These are phyloP conservation scores for Troides oblongomaculatus DNA, from an alignment of 2,888 invertebrate species.

Conservation along the genomic window DNA sequence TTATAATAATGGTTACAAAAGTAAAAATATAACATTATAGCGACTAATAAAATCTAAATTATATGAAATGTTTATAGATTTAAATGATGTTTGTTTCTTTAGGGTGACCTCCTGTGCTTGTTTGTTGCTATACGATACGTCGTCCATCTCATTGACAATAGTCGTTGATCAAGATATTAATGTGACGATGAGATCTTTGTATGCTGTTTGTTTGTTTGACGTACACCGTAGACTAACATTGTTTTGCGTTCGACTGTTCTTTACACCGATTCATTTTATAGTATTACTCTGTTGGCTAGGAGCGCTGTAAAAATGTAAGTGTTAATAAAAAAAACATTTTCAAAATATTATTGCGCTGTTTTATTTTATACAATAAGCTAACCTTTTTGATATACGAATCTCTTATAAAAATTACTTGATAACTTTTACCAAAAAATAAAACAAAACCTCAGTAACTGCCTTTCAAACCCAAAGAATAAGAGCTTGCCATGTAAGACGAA, in stretches of 20 bases:
- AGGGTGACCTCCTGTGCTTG: conserved; percentile 75
- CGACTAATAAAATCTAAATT: conserved; percentile 79
- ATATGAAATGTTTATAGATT: conserved; percentile 81
- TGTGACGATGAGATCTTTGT: conserved; percentile 68
- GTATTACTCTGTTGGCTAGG: conserved; percentile 81
- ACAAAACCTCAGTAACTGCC: too few species aligned
- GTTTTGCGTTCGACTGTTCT: conserved; percentile 78
- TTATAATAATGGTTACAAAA: conserved; percentile 79
- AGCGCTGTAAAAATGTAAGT: conserved; percentile 81
- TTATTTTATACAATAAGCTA: conserved; percentile 40
- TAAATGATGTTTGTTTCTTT: conserved; percentile 76
- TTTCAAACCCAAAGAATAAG: too few species aligned
- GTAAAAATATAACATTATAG: conserved; percentile 80
- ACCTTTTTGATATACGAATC: background rate
- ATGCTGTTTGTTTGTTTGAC: conserved; percentile 71
- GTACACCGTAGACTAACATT: conserved; percentile 77
- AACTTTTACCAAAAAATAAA: too few species aligned
- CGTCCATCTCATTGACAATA: conserved; percentile 70
- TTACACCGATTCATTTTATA: conserved; percentile 78
- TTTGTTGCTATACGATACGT: conserved; percentile 52
- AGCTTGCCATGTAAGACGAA: too few species aligned
- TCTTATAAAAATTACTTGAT: too few species aligned
- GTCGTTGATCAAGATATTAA: conserved; percentile 62
- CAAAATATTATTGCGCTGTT: conserved; percentile 75
- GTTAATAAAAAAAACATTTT: conserved; percentile 81